phyloP scores from a whole-genome alignment of 2,888 invertebrate genomes.

The Epirrhoe alternata region DNA sequence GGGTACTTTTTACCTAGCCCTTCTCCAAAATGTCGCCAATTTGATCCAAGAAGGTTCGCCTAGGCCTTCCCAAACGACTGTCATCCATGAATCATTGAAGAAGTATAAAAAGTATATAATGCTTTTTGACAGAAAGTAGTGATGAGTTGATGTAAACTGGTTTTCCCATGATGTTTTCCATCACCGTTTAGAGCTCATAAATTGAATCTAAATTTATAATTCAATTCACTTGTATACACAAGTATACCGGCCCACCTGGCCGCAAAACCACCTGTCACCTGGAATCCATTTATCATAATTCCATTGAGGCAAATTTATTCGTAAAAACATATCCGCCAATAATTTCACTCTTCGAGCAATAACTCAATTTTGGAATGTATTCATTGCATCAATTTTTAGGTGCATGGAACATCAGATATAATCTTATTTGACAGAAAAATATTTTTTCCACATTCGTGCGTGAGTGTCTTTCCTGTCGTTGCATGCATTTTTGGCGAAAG shows the following conservation, averaged over 20 bases:
- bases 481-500: too few species aligned
- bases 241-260: conserved; percentile 46
- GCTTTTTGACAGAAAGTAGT: too few species aligned
- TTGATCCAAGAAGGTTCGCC: too few species aligned
- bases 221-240: not conserved
- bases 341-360: conserved; percentile 27
- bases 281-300: conserved; percentile 71
- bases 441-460: conserved; percentile 2
- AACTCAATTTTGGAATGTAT: conserved; percentile 26
- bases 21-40: too few species aligned
- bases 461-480: not conserved
- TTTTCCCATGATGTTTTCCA: too few species aligned
- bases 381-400: conserved; percentile 19
- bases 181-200: too few species aligned
- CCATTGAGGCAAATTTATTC: conserved; percentile 49
- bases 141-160: too few species aligned
- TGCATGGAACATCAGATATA: not conserved
- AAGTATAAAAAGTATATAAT: too few species aligned
- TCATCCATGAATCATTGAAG: too few species aligned
- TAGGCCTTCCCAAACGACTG: too few species aligned
- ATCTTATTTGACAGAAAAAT: not conserved
- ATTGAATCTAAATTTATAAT: not conserved
- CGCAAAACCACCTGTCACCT: conserved; percentile 69
- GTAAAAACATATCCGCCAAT: conserved; percentile 49
- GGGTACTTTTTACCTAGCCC: too few species aligned